Base-by-base conservation (phyloP, 1,140 invertebrate genomes). In the Eupristina koningsbergeri region DNA sequence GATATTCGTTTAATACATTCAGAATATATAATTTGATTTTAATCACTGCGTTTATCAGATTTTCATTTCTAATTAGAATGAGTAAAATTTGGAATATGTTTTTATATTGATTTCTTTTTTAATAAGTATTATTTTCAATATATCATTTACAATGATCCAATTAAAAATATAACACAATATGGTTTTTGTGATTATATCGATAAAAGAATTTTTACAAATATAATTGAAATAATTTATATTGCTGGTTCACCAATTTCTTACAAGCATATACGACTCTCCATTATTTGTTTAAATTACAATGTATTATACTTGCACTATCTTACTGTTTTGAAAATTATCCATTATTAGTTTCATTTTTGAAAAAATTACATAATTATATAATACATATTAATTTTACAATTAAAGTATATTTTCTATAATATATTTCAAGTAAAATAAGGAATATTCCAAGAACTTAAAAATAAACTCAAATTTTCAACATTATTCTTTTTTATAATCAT, bases 351-450 rank as follows among this genome's bases (percentile, higher is more conserved):
- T 74, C 22, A 19, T 50, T 74, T 31, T 0, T 5, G 69, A 13
- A 22, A 73, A 67, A 36, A 67, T 34, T 11, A 36, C 31, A 19
- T n/a, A 31, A 36, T 5, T 41, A 26, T n/a, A 71, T 41, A n/a
- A 6, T 41, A 41, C n/a, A 41, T 41, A n/a, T 41, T 71, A 41
- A 71, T 71, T 13, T 39, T 69, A 29, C 26, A 9, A 58, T 74
- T 80, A 5, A 39, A 74, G n/a, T 81, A 81, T 64, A 81, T 75
- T 81, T 81, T 81, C 3, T 61, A 36, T 47, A 81, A 81, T 75
- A n/a, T 76, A 34, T 75, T 76, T 82, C 29, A 9, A 26, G 47
- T 45, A 71, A 76, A 71, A 74, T 76, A 75, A 69, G 47, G 47
- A 61, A 61, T 45, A 41, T 83, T 53, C 29, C 34, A 78, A 36